A percentile compares a stretch with the other conserved stretches of the same genome.
Evolutionary conservation across 2,888 invertebrate genomes (phyloP).

Genomic region (Anodontia alba): DNA sequence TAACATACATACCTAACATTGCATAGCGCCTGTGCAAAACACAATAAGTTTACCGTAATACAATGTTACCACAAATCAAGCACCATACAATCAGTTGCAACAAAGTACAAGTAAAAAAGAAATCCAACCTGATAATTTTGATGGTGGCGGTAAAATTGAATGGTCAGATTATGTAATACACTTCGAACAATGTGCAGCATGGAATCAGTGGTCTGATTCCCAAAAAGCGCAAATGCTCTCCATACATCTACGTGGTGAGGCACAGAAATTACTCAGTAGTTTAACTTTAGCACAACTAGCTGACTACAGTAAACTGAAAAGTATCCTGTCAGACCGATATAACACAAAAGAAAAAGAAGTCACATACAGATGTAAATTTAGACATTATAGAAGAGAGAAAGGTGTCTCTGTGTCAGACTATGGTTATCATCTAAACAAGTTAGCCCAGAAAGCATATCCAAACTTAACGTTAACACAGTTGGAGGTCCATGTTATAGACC

Average conservation of each 20-base stretch:
- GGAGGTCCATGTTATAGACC: slow-evolving; percentile 21
- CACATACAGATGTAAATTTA: slow-evolving; percentile 34
- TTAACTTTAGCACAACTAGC: slow-evolving; percentile 3
- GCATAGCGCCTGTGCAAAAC: no score
- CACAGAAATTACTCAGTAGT: slow-evolving; percentile 29
- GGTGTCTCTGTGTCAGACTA: slow-evolving; percentile 27
- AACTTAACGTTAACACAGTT: background rate
- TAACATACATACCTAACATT: no score
- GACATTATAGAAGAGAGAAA: slow-evolving; percentile 18
- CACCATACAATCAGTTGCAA: no score
- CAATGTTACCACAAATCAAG: no score
- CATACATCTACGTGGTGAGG: slow-evolving; percentile 20
- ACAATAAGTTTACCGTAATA: no score
- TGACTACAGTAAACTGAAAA: slow-evolving; percentile 12
- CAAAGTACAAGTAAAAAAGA: background rate
- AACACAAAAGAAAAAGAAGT: slow-evolving; percentile 29
- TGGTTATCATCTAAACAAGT: slow-evolving; percentile 27
- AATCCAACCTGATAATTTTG: slow-evolving; percentile 13
- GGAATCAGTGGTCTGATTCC: no score
- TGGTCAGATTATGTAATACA: background rate
- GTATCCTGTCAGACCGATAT: slow-evolving; percentile 16
- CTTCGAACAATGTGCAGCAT: background rate
- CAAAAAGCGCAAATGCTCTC: slow-evolving; percentile 30
- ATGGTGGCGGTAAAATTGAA: slow-evolving; percentile 8
- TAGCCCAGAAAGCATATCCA: slow-evolving; percentile 29